Evolutionary conservation across 2,113 vertebrate species (phyloP).

Genomic region (Misgurnus anguillicaudatus): DNA sequence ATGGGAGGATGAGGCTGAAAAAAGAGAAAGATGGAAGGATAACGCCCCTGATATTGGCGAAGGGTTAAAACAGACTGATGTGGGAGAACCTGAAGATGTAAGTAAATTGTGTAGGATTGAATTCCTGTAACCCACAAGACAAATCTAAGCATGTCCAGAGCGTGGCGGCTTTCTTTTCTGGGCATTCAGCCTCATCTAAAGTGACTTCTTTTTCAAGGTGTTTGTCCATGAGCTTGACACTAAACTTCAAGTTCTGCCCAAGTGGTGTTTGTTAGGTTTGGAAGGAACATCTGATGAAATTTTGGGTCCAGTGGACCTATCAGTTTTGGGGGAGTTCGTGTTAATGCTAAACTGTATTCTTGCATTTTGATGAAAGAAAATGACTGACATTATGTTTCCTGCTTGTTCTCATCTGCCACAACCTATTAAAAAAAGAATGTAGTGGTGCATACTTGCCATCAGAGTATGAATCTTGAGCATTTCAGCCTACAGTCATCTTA

Average conservation of each 20-base stretch:
- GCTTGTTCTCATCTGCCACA: constrained; percentile 1
- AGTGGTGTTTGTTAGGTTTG: constrained; percentile 17
- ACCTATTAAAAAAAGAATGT: constrained; percentile 11
- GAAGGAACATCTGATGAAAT: background rate
- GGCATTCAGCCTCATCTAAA: constrained; percentile 45
- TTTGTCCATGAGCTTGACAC: constrained; percentile 13
- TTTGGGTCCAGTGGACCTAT: background rate
- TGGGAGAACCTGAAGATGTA: background rate
- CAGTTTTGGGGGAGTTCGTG: background rate
- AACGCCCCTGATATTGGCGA: constrained; percentile 6
- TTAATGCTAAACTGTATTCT: constrained; percentile 7
- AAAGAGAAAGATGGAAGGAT: constrained; percentile 10
- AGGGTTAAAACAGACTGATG: constrained; percentile 27
- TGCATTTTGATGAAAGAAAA: constrained; percentile 1
- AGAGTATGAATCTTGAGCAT: background rate
- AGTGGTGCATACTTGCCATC: constrained; percentile 21
- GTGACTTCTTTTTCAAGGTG: constrained; percentile 15
- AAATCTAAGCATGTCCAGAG: background rate
- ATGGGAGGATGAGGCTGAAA: constrained; percentile 28
- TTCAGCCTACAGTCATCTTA: constrained; percentile 16
- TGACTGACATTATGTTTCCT: background rate
- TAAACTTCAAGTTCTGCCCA: constrained; percentile 17
- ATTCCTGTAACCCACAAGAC: background rate
- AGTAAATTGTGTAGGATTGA: background rate
- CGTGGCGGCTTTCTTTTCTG: constrained; percentile 15